phyloP scores from a whole-genome alignment of 2,797 vertebrate species.

The Hozukius guyotensis region DNA sequence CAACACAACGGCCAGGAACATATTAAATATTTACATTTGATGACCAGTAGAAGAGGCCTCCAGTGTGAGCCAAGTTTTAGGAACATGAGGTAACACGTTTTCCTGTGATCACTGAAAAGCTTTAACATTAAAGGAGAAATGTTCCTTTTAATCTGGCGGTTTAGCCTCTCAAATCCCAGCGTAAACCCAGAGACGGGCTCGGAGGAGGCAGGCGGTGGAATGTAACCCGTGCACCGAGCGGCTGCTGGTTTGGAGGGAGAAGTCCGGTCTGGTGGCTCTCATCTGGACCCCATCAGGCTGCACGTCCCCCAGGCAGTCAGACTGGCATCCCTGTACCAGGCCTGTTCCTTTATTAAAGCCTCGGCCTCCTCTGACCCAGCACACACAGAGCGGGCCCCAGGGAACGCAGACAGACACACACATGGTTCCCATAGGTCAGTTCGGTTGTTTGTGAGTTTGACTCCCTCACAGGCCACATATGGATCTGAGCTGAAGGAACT shows the following conservation, averaged over 20 bases:
- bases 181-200: conserved; percentile 30
- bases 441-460: conserved; percentile 75
- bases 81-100: conserved; percentile 32
- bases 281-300: conserved; percentile 80
- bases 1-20: conserved; percentile 60
- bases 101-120: conserved; percentile 40
- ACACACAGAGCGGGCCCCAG: conserved; percentile 64
- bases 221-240: conserved; percentile 18
- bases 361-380: conserved; percentile 73
- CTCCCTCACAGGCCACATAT: conserved; percentile 75
- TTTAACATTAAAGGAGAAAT: conserved; percentile 41
- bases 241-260: conserved; percentile 46
- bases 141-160: conserved; percentile 36
- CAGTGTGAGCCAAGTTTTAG: not conserved
- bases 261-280: conserved; percentile 73
- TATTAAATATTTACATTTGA: conserved; percentile 82
- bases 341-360: conserved; percentile 79
- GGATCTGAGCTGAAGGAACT: conserved; percentile 59
- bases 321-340: conserved; percentile 77
- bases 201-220: not conserved
- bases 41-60: conserved; percentile 63
- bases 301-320: conserved; percentile 72
- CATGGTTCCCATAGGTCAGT: conserved; percentile 79
- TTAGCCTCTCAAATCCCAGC: conserved; percentile 51
- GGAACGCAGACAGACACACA: conserved; percentile 68